These are phyloP conservation scores for Zootermopsis nevadensis DNA, from an alignment of 2,888 invertebrate species.

Conservation along the genomic window DNA sequence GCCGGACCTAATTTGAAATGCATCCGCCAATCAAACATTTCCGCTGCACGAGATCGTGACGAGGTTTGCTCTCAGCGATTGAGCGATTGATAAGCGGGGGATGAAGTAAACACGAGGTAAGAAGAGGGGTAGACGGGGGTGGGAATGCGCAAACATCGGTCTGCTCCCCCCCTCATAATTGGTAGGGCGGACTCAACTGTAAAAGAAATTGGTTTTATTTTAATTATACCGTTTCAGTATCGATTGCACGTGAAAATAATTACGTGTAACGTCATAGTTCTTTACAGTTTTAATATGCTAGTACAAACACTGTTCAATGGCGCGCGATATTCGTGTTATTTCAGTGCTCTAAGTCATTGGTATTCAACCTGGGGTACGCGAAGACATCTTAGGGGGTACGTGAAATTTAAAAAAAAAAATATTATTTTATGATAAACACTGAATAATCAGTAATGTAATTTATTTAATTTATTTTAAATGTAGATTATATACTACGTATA, in stretches of 20 bases:
- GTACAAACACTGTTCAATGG: no score
- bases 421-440: no score
- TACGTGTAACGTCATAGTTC: background rate
- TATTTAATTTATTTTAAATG: no score
- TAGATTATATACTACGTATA: no score
- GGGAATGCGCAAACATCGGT: background rate
- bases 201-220: background rate
- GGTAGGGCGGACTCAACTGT: constrained; percentile 27
- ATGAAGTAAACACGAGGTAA: background rate
- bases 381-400: no score
- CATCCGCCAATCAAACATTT: constrained; percentile 47
- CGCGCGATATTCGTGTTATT: no score
- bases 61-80: constrained; percentile 2
- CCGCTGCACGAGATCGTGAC: constrained; percentile 33
- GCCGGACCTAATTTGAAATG: constrained; percentile 46
- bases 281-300: no score
- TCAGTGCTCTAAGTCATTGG: no score
- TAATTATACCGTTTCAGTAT: constrained; percentile 23
- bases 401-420: no score
- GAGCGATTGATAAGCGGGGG: constrained; percentile 20
- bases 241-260: background rate
- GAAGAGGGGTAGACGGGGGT: background rate
- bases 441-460: no score
- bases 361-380: no score
- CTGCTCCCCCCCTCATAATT: constrained; percentile 30